A percentile compares a stretch with the other conserved stretches of the same genome.
Conservation (phyloP, 2,888 invertebrate genomes). For the Agrotis clavis region DNA sequence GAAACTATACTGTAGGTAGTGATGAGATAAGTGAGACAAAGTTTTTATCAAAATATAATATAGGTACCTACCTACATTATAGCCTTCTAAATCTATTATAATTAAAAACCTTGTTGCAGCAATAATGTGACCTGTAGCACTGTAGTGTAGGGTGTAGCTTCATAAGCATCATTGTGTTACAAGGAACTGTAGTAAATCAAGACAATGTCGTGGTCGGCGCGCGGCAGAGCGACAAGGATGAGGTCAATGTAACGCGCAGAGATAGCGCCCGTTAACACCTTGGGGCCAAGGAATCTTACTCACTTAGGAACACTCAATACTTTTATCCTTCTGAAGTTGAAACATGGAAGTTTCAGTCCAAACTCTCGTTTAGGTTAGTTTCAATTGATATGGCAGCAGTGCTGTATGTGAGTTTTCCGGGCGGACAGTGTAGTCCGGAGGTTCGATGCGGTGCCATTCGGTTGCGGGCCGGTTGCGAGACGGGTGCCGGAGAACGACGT, state of each 20-base stretch:
- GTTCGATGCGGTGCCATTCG: constrained; percentile 11
- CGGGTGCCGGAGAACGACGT: constrained; percentile 53
- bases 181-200: constrained; percentile 45
- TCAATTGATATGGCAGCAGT: not conserved
- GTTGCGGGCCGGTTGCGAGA: constrained; percentile 51
- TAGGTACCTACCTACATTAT: not conserved
- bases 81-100: constrained; percentile 10
- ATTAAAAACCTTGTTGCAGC: constrained; percentile 3
- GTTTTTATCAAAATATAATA: constrained; percentile 8
- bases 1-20: constrained; percentile 60
- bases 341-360: not conserved
- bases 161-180: constrained; percentile 26
- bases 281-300: constrained; percentile 22
- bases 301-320: not conserved
- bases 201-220: constrained; percentile 51
- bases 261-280: constrained; percentile 48
- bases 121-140: not conserved
- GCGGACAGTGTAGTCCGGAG: not conserved
- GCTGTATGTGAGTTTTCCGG: not conserved
- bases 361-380: not conserved
- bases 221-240: constrained; percentile 49
- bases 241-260: constrained; percentile 49
- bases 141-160: not conserved
- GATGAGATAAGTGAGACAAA: not conserved
- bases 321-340: constrained; percentile 8